These are phyloP conservation scores for Melinaea marsaeus DNA, from an alignment of 2,888 invertebrate species.

Conservation along the genomic window DNA sequence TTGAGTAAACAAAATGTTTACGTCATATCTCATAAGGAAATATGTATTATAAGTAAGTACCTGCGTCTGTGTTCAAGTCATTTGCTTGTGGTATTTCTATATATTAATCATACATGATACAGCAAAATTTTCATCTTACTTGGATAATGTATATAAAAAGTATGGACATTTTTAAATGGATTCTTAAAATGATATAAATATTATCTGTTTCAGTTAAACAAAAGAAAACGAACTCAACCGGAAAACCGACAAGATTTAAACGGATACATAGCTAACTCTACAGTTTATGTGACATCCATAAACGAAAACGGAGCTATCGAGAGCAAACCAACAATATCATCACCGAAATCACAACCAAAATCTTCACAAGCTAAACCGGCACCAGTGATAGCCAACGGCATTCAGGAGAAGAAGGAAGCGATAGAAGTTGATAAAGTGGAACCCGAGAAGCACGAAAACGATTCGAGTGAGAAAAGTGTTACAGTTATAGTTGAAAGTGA, in stretches of 20 bases:
- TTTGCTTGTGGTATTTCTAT: no score
- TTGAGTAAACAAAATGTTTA: no score
- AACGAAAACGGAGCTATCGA: constrained; percentile 74
- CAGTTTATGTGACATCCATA: constrained; percentile 90
- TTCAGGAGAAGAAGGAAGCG: constrained; percentile 50
- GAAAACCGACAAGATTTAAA: constrained; percentile 81
- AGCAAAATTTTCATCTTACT: no score
- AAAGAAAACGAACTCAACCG: constrained; percentile 75
- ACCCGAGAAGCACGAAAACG: constrained; percentile 65
- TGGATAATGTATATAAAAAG: no score
- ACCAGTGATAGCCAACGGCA: constrained; percentile 66
- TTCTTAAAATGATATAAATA: background rate
- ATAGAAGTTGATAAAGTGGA: constrained; percentile 47
- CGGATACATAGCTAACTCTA: constrained; percentile 89
- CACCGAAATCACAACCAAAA: constrained; percentile 68
- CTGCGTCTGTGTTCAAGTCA: no score
- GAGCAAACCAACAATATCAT: constrained; percentile 68
- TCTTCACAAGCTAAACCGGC: constrained; percentile 69
- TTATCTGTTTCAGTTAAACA: constrained; percentile 78
- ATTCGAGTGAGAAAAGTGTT: constrained; percentile 65
- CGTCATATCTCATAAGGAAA: no score
- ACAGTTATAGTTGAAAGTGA: constrained; percentile 53
- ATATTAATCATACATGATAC: no score
- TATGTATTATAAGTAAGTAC: no score
- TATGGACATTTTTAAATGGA: no score